phyloP scores from a whole-genome alignment of 2,113 vertebrate genomes.

The Lagopus muta region DNA sequence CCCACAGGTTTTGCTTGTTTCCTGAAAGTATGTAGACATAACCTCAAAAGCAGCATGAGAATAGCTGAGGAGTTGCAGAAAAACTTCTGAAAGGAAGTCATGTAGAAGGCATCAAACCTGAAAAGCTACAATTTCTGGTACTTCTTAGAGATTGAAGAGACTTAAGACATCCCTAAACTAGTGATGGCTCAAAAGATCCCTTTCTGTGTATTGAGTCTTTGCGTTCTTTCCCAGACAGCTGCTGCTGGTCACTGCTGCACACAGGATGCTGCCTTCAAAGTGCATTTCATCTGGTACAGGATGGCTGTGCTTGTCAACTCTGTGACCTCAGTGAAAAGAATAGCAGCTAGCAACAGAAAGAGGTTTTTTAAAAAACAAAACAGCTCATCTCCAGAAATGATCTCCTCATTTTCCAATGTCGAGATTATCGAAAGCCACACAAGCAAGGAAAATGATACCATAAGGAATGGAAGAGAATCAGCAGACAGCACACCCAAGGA shows the following conservation, averaged over 20 bases:
- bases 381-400: neutral
- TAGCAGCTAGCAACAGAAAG: neutral
- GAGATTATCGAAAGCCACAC: neutral
- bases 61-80: neutral
- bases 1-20: neutral
- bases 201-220: neutral
- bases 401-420: neutral
- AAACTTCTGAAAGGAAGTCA: neutral
- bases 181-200: neutral
- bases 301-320: neutral
- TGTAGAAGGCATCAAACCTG: neutral
- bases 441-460: neutral
- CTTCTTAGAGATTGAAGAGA: neutral
- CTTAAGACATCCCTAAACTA: neutral
- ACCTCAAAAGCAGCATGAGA: neutral
- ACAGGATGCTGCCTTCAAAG: neutral
- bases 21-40: neutral
- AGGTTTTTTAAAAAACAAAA: neutral
- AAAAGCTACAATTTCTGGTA: neutral
- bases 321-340: neutral
- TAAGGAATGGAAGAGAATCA: neutral
- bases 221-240: neutral
- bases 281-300: neutral
- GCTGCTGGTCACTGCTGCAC: neutral
- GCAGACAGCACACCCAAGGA: neutral